Percentiles rank a stretch among this genome's conserved stretches.
These are phyloP conservation scores for Vanessa atalanta DNA, from an alignment of 1,140 invertebrate genomes.

Conservation along the genomic window DNA sequence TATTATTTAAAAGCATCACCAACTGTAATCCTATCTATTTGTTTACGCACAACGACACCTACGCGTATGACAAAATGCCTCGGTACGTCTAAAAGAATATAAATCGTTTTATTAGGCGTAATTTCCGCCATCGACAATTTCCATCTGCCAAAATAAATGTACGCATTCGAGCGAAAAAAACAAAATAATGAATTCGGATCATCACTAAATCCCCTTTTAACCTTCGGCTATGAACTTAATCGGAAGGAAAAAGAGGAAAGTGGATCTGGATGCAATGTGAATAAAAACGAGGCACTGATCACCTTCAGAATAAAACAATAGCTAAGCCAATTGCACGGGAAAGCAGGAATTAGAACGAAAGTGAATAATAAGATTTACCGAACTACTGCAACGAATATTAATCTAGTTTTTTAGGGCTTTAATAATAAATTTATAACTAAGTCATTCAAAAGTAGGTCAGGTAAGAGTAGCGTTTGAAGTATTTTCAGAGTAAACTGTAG, in stretches of 20 bases:
- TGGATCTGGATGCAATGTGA: constrained; percentile 14
- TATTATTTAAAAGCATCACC: too few species aligned
- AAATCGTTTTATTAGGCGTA: constrained; percentile 4
- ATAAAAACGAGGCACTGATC: constrained; percentile 19
- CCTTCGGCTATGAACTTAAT: constrained; percentile 10
- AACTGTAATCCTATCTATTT: too few species aligned
- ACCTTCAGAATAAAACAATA: constrained; percentile 10
- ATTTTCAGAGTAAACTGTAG: neutral
- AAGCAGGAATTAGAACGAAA: neutral
- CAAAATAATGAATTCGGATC: constrained; percentile 24
- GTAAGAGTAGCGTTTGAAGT: neutral
- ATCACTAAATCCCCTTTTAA: constrained; percentile 4
- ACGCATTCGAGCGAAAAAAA: constrained; percentile 9
- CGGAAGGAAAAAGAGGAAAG: constrained; percentile 13
- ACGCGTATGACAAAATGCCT: neutral
- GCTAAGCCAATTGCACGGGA: neutral
- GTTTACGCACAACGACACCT: too few species aligned
- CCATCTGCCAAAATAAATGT: constrained; percentile 15
- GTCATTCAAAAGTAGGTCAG: too few species aligned
- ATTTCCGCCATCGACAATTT: constrained; percentile 18
- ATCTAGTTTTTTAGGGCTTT: neutral
- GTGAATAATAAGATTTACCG: neutral
- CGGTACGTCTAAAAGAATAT: neutral
- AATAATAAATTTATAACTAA: neutral
- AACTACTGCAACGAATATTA: neutral